phyloP scores from a whole-genome alignment of 2,797 vertebrate species.

The Chrosomus eos region DNA sequence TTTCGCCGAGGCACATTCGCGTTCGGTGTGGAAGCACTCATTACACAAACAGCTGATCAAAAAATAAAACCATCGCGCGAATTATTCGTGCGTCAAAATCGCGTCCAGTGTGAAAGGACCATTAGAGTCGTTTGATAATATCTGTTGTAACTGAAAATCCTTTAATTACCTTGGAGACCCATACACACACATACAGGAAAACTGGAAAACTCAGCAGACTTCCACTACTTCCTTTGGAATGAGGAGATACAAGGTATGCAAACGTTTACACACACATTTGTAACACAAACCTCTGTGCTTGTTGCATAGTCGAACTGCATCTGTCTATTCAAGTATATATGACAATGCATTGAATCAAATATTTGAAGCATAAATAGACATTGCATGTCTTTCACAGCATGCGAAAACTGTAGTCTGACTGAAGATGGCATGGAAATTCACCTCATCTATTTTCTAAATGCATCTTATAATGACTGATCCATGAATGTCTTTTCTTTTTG shows the following conservation, averaged over 20 bases:
- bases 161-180: neutral
- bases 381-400: neutral
- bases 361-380: neutral
- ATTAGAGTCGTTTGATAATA: neutral
- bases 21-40: no score
- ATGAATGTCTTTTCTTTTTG: neutral
- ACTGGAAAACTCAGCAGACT: constrained; percentile 31
- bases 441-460: neutral
- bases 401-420: neutral
- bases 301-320: neutral
- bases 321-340: neutral
- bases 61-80: no score
- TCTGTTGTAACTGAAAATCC: constrained; percentile 25
- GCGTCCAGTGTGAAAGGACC: no score
- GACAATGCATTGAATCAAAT: neutral
- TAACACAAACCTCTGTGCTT: neutral
- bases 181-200: constrained; percentile 36
- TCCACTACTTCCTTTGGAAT: constrained; percentile 56
- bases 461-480: neutral
- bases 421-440: neutral
- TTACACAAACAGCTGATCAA: no score
- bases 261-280: neutral
- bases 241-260: constrained; percentile 42
- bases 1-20: no score
- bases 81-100: no score